A percentile compares a stretch with the other conserved stretches of the same genome.
Conservation (phyloP, 2,888 invertebrate genomes). For the Schizotus pectinicornis region DNA sequence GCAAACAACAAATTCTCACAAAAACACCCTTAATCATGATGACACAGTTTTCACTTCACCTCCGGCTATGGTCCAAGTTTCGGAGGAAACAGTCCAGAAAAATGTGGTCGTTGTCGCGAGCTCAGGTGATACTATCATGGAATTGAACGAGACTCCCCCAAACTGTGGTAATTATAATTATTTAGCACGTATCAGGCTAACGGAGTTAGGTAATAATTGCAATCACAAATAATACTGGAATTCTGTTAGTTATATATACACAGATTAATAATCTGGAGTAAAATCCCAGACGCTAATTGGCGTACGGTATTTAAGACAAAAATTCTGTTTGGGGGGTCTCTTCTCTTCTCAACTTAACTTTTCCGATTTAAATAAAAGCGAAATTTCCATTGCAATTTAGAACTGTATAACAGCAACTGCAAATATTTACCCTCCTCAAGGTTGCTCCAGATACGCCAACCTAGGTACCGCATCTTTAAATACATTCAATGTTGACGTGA, state of each 20-base stretch:
- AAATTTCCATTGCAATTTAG: conserved; percentile 4
- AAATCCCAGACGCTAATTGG: conserved; percentile 35
- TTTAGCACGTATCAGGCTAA: conserved; percentile 51
- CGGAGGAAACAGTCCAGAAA: conserved; percentile 31
- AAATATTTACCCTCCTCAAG: too few species aligned
- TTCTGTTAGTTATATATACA: conserved; percentile 49
- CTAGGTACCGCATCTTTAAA: too few species aligned
- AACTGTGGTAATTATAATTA: conserved; percentile 44
- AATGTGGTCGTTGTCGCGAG: conserved; percentile 31
- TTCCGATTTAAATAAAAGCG: conserved; percentile 21
- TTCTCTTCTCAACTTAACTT: background rate
- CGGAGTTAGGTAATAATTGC: conserved; percentile 52
- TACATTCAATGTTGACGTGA: too few species aligned
- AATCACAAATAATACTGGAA: conserved; percentile 47
- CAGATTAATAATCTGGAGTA: conserved; percentile 39
- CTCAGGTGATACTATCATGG: conserved; percentile 36
- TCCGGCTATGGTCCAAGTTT: conserved; percentile 41
- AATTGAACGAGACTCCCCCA: conserved; percentile 20
- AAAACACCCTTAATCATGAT: conserved; percentile 17
- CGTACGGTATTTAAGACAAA: conserved; percentile 33
- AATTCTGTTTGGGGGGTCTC: background rate
- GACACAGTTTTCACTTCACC: conserved; percentile 28
- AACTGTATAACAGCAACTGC: too few species aligned
- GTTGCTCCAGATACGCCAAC: too few species aligned
- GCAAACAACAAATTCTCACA: conserved; percentile 31